Evolutionary conservation across 2,113 vertebrate genomes (phyloP).

Genomic region (Diglossa brunneiventris): DNA sequence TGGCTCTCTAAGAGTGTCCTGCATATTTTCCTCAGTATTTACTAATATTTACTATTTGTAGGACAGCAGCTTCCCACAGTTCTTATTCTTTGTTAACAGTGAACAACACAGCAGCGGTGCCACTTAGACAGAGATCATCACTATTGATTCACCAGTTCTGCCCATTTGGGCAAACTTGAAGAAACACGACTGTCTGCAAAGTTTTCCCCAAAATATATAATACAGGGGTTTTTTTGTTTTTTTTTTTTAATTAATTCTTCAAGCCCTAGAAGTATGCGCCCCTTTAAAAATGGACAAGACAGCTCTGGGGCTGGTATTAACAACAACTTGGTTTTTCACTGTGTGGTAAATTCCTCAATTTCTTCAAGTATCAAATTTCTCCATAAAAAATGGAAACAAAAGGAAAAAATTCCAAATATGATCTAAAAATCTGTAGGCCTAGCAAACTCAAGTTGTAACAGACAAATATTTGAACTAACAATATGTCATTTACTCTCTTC

Average conservation of each 20-base stretch:
- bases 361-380: neutral
- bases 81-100: neutral
- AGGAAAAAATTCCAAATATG: neutral
- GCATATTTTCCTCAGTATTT: neutral
- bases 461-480: neutral
- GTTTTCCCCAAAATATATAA: neutral
- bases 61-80: neutral
- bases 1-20: neutral
- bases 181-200: neutral
- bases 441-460: neutral
- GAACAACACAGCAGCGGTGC: neutral
- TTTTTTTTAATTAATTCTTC: neutral
- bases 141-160: neutral
- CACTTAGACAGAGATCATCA: neutral
- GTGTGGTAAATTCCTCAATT: neutral
- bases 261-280: neutral
- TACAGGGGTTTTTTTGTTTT: accelerated
- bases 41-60: neutral
- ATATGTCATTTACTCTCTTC: neutral
- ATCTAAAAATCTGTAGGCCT: neutral
- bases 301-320: neutral
- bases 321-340: neutral
- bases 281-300: neutral
- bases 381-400: neutral
- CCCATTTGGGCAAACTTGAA: neutral